Evolutionary conservation across 2,113 vertebrate genomes (phyloP), one percentile per base, ranked within the genome.

Genomic region (Pygoscelis antarcticus): DNA sequence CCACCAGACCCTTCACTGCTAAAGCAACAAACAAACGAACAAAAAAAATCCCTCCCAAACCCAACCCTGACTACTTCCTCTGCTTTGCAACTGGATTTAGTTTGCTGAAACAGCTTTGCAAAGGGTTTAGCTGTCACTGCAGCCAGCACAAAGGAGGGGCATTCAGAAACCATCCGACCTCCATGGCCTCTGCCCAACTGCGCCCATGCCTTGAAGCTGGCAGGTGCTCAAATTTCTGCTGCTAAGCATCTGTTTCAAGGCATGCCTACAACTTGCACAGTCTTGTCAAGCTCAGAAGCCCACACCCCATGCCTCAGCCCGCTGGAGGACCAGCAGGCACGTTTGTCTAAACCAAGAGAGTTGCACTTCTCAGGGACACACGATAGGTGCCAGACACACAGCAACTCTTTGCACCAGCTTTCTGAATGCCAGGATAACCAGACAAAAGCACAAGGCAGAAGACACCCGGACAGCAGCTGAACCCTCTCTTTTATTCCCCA

Each of bases 121-220:
- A 49, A 54, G 30, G 3, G 16, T 46, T 91, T 58, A 16, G 36
- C 16, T n/a, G 16, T 9, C 40, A 29, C 19, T 20, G 30, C 38
- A 71, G 23, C 13, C 38, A 34, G 42, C 0, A 0, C 16, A 29
- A 40, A 40, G 23, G 30, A 36, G 13, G 6, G 3, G 4, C 23
- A 21, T 47, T 66, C n/a, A 11, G 42, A 36, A 68, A 15, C 19
- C 0, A 0, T 8, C 21, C 0, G 2, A 29, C 5, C 27, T 16
- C 22, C 9, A 10, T 0, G 0, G 55, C 36, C 49, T n/a, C 30
- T 74, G 57, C 16, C 25, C 54, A 54, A 1, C 26, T 51, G 19
- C 2, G 0, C 27, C 68, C 18, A 5, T 46, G n/a, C 23, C 46
- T 54, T 62, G 34, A 54, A 7, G 13, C 46, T 18, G 57, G 18